These are phyloP conservation scores for Bhutanitis thaidina DNA, from an alignment of 2,888 invertebrate species.

Conservation along the genomic window DNA sequence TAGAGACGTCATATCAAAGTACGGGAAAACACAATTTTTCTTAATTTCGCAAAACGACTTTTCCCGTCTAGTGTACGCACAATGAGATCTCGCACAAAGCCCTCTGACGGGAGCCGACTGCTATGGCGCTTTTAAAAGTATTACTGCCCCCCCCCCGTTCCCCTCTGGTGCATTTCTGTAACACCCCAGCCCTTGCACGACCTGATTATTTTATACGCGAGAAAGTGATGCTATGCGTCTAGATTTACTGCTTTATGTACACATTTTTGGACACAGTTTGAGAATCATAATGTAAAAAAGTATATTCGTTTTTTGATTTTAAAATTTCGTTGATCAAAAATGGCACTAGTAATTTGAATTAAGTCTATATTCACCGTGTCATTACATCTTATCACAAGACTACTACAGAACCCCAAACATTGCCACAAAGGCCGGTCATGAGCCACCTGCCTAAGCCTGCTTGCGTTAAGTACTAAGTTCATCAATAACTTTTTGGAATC, in stretches of 20 bases:
- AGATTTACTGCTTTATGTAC: neutral
- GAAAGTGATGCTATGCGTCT: constrained; percentile 19
- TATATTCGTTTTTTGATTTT: no score
- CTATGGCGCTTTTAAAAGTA: constrained; percentile 74
- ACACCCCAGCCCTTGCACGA: constrained; percentile 47
- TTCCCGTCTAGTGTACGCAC: constrained; percentile 51
- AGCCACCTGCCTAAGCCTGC: no score
- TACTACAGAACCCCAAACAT: no score
- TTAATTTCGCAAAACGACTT: constrained; percentile 37
- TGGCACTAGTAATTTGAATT: no score
- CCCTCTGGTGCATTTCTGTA: constrained; percentile 28
- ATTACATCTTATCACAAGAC: no score
- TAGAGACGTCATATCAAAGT: constrained; percentile 13
- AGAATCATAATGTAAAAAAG: no score
- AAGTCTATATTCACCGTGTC: no score
- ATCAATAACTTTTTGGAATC: no score
- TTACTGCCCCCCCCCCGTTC: constrained; percentile 48
- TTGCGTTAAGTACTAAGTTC: no score
- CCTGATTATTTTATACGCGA: constrained; percentile 29
- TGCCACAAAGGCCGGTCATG: no score
- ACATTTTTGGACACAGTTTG: no score
- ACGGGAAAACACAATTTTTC: constrained; percentile 24
- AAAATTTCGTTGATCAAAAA: no score
- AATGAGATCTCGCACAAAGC: constrained; percentile 59
- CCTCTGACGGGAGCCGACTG: constrained; percentile 46